Evolutionary conservation across 2,113 vertebrate species (phyloP), one percentile per base, ranked within the genome.

Genomic region (Psilopogon haemacephalus): DNA sequence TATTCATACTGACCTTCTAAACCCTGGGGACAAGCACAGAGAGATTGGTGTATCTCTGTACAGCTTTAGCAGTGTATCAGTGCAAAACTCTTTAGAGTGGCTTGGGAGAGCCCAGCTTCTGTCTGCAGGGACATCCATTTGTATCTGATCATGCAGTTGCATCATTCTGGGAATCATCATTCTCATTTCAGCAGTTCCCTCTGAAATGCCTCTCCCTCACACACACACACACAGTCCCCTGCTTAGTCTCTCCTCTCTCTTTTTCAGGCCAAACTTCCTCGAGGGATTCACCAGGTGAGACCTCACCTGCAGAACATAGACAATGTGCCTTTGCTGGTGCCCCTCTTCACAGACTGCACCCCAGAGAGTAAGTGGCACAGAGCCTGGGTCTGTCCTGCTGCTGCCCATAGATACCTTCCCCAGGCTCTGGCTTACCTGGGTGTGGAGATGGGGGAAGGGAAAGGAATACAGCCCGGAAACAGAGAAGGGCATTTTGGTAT

Each of bases 291-390:
- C 94, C 99, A 99, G 96, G 99, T 99, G 81, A 98, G 99, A 77
- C 99, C 99, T 89, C 99, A 99, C 94, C 96, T 99, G 94, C 99
- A 99, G 96, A 99, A 99, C 97, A 99, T 99, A 5, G 99, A 99
- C 97, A 99, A 99, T 0, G 99, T 99, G 95, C 99, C 99, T 97
- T 98, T 99, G 85, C 96, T 99, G 68, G 99, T 99, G 91, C 99
- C 99, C 8, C 98, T 99, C 79, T 99, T 99, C 97, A 99, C 99
- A 7, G 99, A 99, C 98, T 99, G 99, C 92, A 99, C 99, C 68
- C 99, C 99, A 4, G 99, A 99, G 95, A 99, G 99, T 99, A 96
- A 98, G 99, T 96, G 32, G 5, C 73, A 68, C 54, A 12, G 8
- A 5, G 42, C 17, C 37, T 27, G 12, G 26, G 26, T 37, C 18